These are phyloP conservation scores for Fopius arisanus DNA, from an alignment of 1,140 invertebrate species.

Conservation along the genomic window DNA sequence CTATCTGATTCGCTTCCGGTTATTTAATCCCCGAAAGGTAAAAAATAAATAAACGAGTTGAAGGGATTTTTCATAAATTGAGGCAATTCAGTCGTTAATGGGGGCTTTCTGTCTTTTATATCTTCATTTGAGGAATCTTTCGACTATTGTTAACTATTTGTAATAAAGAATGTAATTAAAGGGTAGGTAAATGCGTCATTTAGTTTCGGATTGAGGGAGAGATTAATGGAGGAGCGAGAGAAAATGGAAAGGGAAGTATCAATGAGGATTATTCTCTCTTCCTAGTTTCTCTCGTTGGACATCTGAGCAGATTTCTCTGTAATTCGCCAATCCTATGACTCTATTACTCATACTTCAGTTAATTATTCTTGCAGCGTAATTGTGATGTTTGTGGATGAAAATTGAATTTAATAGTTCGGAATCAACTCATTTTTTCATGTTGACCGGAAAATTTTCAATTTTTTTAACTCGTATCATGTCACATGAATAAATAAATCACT, in stretches of 20 bases:
- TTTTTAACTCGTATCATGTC: no score
- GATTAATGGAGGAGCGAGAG: background rate
- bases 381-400: background rate
- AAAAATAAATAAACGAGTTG: background rate
- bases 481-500: no score
- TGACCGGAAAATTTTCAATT: no score
- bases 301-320: background rate
- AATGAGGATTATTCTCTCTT: background rate
- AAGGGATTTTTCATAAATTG: background rate
- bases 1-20: background rate
- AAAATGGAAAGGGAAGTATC: background rate
- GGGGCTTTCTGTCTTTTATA: background rate
- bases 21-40: background rate
- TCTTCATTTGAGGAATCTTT: background rate
- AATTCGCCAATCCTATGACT: background rate
- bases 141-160: background rate
- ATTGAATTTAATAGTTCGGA: no score
- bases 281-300: background rate
- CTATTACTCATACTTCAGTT: background rate
- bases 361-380: background rate
- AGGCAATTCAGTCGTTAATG: background rate
- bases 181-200: slow-evolving; percentile 1
- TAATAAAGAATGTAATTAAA: background rate
- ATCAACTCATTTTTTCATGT: no score
- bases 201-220: background rate